Evolutionary conservation across 1,140 invertebrate genomes (phyloP).

Genomic region (Philotrypesis tridentata): DNA sequence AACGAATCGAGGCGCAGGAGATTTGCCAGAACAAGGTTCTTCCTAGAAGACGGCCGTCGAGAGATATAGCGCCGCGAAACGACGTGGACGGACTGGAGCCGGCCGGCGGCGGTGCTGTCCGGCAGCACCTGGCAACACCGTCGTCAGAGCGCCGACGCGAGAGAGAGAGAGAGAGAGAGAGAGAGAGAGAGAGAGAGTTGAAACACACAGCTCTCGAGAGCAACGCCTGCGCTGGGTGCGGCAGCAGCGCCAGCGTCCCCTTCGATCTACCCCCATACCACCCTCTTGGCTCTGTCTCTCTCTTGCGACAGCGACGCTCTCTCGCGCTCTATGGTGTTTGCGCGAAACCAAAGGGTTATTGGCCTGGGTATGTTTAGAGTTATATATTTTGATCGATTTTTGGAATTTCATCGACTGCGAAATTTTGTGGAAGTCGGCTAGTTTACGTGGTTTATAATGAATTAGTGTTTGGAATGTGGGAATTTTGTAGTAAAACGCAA

Average conservation of each 20-base stretch:
- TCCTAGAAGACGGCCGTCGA: not conserved
- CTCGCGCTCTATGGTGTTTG: not conserved
- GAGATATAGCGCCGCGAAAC: not conserved
- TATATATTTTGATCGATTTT: not conserved
- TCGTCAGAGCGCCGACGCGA: slow-evolving; percentile 9
- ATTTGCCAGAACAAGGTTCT: not conserved
- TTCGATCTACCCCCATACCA: not conserved
- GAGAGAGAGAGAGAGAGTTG: not conserved
- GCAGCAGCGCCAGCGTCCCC: slow-evolving; percentile 4
- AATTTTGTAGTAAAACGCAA: not conserved
- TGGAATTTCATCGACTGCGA: not conserved
- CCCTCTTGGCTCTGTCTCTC: not conserved
- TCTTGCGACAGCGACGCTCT: not conserved
- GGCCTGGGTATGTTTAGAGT: not conserved
- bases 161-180: too few relatives aligned
- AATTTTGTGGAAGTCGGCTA: not conserved
- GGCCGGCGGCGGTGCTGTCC: slow-evolving; percentile 1
- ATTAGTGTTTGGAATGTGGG: too few relatives aligned
- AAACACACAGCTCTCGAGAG: not conserved
- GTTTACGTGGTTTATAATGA: not conserved
- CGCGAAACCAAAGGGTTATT: not conserved
- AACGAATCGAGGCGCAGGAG: too few relatives aligned
- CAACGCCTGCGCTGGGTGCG: slow-evolving; percentile 37
- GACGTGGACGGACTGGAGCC: slow-evolving; percentile 41
- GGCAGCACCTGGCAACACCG: slow-evolving; percentile 42